Evolutionary conservation across 2,888 invertebrate genomes (phyloP), one percentile per base, ranked within the genome.

Genomic region (Meteorus colon): DNA sequence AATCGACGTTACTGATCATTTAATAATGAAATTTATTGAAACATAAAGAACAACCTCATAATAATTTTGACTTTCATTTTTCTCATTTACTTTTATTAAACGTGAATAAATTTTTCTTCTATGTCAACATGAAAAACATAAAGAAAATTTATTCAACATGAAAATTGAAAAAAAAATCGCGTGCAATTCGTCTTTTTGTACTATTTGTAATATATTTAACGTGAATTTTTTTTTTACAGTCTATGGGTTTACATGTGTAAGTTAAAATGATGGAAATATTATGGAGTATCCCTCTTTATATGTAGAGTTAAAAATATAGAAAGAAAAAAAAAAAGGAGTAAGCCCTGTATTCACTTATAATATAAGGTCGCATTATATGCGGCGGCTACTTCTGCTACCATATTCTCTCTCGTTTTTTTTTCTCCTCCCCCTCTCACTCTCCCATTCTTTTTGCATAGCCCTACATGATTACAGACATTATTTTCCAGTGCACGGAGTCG

Each of bases 391-490:
- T 16, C n/a, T 31, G 29, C n/a, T 62, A 31, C 31, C 31, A 62
- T 31, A 12, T n/a, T 19, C n/a, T 16, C 29, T 10, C 16, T 62
- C n/a, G 0, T 16, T 14, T 31, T n/a, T 31, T 62, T 24, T 74
- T 76, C 73, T 73, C 69, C 68, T 76, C 73, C 76, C 76, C 8
- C 76, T 41, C 41, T 41, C 41, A 70, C 34, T 34, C 34, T 75
- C 76, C 6, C 41, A 12, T 12, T 70, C 75, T 77, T 37, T 66
- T 73, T 74, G 74, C 73, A 77, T 73, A 74, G 74, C 75, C 73
- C 45, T 72, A 60, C 70, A 80, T 77, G 79, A 80, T 80, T 80
- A 80, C 80, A 79, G 78, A 74, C 79, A 80, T 80, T 80, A 80
- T 79, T 80, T 77, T 74, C 77, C 78, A 78, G 55, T 78, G 74